phyloP scores from a whole-genome alignment of 2,888 invertebrate species.

The Tipula vernalis region DNA sequence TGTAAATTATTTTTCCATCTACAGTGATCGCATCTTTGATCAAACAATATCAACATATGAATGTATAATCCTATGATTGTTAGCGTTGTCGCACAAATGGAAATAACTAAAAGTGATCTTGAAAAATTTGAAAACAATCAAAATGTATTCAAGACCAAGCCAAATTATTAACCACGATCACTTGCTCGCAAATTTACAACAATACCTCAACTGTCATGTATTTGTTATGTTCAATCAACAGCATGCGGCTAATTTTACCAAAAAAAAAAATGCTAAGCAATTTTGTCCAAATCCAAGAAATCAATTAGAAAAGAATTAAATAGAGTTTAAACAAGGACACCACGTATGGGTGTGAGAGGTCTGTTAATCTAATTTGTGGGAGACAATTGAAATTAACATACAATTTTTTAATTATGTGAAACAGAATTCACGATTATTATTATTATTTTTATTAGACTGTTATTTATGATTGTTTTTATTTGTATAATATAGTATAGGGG shows the following conservation, averaged over 20 bases:
- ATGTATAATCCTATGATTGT: not conserved
- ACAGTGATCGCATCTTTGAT: too few relatives aligned
- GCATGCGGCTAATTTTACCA: not conserved
- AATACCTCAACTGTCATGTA: not conserved
- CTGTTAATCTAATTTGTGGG: not conserved
- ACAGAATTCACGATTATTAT: not conserved
- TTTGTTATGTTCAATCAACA: not conserved
- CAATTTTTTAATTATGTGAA: not conserved
- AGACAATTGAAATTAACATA: constrained; percentile 4
- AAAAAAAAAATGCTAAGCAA: not conserved
- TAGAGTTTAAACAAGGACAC: not conserved
- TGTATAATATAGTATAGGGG: not conserved
- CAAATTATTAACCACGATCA: not conserved
- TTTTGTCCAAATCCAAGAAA: not conserved
- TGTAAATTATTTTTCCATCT: too few relatives aligned
- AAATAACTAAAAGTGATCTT: not conserved
- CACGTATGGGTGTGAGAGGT: not conserved
- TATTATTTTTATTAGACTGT: not conserved
- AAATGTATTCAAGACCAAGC: not conserved
- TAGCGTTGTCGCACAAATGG: not conserved
- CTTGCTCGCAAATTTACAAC: not conserved
- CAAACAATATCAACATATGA: too few relatives aligned
- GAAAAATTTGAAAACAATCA: not conserved
- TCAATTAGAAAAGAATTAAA: not conserved
- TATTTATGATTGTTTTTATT: not conserved